These are phyloP conservation scores for Pollimyrus isidori DNA, from an alignment of 2,113 vertebrate genomes.

Conservation along the genomic window DNA sequence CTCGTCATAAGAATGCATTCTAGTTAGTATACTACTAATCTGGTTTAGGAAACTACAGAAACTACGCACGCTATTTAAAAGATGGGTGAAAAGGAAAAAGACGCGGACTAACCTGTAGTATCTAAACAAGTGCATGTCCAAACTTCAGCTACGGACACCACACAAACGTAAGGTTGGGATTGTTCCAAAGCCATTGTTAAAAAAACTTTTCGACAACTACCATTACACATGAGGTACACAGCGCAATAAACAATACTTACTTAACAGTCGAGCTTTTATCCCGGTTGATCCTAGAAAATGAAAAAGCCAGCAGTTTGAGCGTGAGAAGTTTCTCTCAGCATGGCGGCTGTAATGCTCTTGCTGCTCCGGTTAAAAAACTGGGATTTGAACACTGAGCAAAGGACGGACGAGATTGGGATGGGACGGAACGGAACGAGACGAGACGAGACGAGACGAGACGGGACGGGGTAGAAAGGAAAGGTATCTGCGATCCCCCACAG, in stretches of 20 bases:
- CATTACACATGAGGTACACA: background rate
- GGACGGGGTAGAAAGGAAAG: background rate
- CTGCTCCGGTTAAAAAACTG: slow-evolving; percentile 41
- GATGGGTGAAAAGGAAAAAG: background rate
- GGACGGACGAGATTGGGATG: slow-evolving; percentile 10
- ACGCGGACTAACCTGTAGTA: background rate
- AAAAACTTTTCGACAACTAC: slow-evolving; percentile 9
- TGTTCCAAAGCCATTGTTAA: slow-evolving; percentile 8
- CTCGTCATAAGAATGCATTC: background rate
- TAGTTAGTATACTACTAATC: background rate
- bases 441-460: background rate
- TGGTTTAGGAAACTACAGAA: background rate
- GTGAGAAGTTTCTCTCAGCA: slow-evolving; percentile 48
- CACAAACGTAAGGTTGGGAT: background rate
- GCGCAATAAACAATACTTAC: slow-evolving; percentile 38
- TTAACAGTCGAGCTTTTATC: background rate
- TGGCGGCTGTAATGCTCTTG: slow-evolving; percentile 42
- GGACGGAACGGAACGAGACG: background rate
- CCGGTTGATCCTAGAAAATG: slow-evolving; percentile 15
- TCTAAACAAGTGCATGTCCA: slow-evolving; percentile 16
- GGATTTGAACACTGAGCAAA: slow-evolving; percentile 33
- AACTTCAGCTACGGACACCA: background rate
- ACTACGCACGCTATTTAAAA: background rate
- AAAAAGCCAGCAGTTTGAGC: slow-evolving; percentile 23
- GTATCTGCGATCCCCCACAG: background rate